These are phyloP conservation scores for Cylas formicarius DNA, from an alignment of 1,140 invertebrate genomes.

Conservation along the genomic window DNA sequence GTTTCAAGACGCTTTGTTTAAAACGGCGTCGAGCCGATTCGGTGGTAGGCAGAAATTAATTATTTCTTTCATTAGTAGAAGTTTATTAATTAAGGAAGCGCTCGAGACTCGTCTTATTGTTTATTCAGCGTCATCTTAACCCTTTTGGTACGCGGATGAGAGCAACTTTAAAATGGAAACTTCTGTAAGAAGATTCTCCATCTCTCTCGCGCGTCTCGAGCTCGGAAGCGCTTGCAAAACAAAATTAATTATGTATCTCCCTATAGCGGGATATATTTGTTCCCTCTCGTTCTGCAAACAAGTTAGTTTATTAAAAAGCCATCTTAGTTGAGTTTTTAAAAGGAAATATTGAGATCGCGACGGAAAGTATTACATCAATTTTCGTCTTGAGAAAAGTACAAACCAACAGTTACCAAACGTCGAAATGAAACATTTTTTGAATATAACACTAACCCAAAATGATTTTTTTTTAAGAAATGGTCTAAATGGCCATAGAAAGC, in stretches of 20 bases:
- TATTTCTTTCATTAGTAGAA: conserved; percentile 43
- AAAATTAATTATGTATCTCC: conserved; percentile 40
- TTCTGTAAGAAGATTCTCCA: conserved; percentile 22
- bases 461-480: too few species aligned
- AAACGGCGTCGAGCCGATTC: conserved; percentile 28
- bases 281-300: conserved; percentile 3
- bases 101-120: conserved; percentile 39
- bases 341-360: too few species aligned
- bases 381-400: too few species aligned
- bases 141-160: conserved; percentile 38
- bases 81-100: conserved; percentile 43
- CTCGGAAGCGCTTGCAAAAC: conserved; percentile 31
- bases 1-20: conserved; percentile 26
- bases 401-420: too few species aligned
- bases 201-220: conserved; percentile 14
- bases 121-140: conserved; percentile 40
- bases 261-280: conserved; percentile 7
- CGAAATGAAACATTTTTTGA: too few species aligned
- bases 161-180: conserved; percentile 40
- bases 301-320: conserved; percentile 12
- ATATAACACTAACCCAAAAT: too few species aligned
- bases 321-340: too few species aligned
- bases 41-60: conserved; percentile 41
- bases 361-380: too few species aligned
- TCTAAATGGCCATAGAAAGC: too few species aligned